phyloP scores from a whole-genome alignment of 2,797 vertebrate species.

The Paramormyrops hopkinsi region DNA sequence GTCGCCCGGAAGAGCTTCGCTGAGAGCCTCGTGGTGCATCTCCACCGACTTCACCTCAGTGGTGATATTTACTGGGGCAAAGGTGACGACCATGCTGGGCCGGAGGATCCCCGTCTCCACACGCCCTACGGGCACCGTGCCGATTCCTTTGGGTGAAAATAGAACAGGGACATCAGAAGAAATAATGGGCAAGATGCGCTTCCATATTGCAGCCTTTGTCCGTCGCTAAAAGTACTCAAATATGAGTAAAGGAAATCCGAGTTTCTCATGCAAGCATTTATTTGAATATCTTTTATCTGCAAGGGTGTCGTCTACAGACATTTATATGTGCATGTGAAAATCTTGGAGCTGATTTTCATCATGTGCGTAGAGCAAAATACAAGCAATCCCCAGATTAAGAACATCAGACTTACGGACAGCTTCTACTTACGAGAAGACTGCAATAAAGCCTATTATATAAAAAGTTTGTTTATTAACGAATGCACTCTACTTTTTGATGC shows the following conservation, averaged over 20 bases:
- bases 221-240: neutral
- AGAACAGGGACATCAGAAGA: neutral
- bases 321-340: neutral
- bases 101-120: constrained; percentile 44
- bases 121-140: constrained; percentile 48
- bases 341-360: neutral
- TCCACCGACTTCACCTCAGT: constrained; percentile 54
- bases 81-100: constrained; percentile 46
- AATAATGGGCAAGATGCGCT: neutral
- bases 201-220: neutral
- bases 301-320: neutral
- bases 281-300: neutral
- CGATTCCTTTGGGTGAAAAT: constrained; percentile 37
- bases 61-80: constrained; percentile 44
- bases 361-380: neutral
- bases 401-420: neutral
- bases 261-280: neutral
- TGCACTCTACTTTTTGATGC: neutral
- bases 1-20: constrained; percentile 47
- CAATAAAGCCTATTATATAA: neutral
- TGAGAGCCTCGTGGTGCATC: constrained; percentile 53
- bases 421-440: neutral
- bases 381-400: neutral
- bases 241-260: neutral
- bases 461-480: neutral